These are phyloP conservation scores for Promerops cafer DNA, from an alignment of 2,113 vertebrate genomes.

Conservation along the genomic window DNA sequence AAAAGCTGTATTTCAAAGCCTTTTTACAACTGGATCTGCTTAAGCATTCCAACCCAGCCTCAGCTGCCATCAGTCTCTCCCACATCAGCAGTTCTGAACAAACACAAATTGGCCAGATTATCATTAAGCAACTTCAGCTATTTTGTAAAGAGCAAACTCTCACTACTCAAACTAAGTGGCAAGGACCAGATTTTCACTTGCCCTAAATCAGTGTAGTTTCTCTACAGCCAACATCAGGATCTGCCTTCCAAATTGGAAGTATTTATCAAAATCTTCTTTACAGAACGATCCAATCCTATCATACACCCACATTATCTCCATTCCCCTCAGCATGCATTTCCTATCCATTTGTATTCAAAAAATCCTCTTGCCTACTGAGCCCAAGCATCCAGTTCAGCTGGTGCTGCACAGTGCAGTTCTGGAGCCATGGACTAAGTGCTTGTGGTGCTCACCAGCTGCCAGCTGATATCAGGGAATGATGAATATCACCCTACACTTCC, in stretches of 20 bases:
- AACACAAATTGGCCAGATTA: constrained; percentile 19
- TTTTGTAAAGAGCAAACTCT: background rate
- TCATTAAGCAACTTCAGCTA: constrained; percentile 31
- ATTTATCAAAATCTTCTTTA: background rate
- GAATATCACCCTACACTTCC: background rate
- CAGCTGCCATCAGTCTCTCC: background rate
- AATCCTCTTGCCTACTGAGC: background rate
- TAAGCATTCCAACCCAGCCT: constrained; percentile 13
- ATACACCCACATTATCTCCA: background rate
- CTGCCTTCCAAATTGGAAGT: background rate
- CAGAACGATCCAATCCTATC: background rate
- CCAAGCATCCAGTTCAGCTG: background rate
- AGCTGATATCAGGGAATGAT: background rate
- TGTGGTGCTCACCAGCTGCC: background rate
- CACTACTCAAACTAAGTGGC: background rate
- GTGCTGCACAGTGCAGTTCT: background rate
- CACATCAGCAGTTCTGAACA: constrained; percentile 37
- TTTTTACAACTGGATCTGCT: background rate
- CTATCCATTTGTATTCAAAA: background rate
- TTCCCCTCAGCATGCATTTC: background rate
- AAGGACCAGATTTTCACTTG: background rate
- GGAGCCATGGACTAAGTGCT: background rate
- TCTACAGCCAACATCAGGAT: background rate
- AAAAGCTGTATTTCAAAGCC: background rate
- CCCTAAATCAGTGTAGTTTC: background rate